Conservation (phyloP, 2,888 invertebrate species). For the Caenorhabditis sinica region DNA sequence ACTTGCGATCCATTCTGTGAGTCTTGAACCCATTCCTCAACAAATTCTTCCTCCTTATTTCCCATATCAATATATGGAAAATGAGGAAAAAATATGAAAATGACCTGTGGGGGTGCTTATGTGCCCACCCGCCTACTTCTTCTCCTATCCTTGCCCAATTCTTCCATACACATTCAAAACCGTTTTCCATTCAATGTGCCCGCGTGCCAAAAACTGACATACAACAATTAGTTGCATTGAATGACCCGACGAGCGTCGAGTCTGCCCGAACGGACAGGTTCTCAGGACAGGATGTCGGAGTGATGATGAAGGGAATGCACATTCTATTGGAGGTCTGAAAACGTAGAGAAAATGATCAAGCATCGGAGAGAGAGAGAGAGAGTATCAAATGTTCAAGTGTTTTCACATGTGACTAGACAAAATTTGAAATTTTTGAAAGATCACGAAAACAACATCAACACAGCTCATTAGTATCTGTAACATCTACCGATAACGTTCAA, state of each 20-base stretch:
- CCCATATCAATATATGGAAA: slow-evolving; percentile 7
- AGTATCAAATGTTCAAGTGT: slow-evolving; percentile 43
- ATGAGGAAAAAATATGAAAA: background rate
- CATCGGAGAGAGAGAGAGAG: background rate
- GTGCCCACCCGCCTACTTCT: background rate
- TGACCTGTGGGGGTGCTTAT: slow-evolving; percentile 13
- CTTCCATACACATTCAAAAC: slow-evolving; percentile 29
- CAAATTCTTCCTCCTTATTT: slow-evolving; percentile 47
- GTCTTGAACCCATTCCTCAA: slow-evolving; percentile 56
- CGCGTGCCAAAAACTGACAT: slow-evolving; percentile 25
- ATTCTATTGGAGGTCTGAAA: slow-evolving; percentile 9
- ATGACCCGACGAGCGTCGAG: slow-evolving; percentile 32
- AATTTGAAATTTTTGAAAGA: background rate
- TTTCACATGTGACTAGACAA: background rate
- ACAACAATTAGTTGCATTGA: slow-evolving; percentile 49
- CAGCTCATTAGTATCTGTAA: too few relatives aligned
- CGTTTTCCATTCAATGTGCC: slow-evolving; percentile 24
- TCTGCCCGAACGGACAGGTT: slow-evolving; percentile 22
- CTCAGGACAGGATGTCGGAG: slow-evolving; percentile 20
- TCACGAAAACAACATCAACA: background rate
- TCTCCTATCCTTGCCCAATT: background rate
- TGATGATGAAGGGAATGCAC: background rate
- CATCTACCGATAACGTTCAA: too few relatives aligned
- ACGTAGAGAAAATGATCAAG: slow-evolving; percentile 11
- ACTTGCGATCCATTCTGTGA: slow-evolving; percentile 19